Conservation (phyloP, 1,140 invertebrate species). For the Drosophila dunni region DNA sequence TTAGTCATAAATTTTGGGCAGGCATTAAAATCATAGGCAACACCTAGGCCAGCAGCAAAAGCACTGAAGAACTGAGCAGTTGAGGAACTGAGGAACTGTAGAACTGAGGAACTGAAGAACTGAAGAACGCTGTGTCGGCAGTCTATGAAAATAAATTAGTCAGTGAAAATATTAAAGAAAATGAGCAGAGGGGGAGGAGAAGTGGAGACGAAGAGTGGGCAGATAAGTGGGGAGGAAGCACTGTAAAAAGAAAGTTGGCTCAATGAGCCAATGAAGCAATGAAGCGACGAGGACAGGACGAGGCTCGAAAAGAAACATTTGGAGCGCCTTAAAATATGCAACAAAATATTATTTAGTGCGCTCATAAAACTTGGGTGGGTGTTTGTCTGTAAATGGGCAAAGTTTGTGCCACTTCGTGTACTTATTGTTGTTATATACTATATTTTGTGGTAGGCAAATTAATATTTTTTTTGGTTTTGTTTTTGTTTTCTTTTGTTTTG, state of each 20-base stretch:
- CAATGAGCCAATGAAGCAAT: slow-evolving; percentile 28
- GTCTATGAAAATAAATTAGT: slow-evolving; percentile 76
- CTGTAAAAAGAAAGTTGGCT: slow-evolving; percentile 30
- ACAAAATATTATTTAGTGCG: slow-evolving; percentile 74
- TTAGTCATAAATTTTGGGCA: slow-evolving; percentile 75
- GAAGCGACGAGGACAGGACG: neutral
- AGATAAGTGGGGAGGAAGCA: too few relatives aligned
- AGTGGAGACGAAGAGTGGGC: slow-evolving; percentile 1
- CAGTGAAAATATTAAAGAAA: slow-evolving; percentile 44
- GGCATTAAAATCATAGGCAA: slow-evolving; percentile 62
- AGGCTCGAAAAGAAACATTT: too few relatives aligned
- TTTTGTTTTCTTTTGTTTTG: slow-evolving; percentile 13
- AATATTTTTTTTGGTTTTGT: slow-evolving; percentile 31
- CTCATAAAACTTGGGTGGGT: slow-evolving; percentile 64
- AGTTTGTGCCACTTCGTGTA: slow-evolving; percentile 45
- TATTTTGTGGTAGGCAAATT: slow-evolving; percentile 45
- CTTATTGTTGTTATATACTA: slow-evolving; percentile 17
- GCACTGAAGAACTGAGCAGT: neutral
- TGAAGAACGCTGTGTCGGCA: slow-evolving; percentile 27
- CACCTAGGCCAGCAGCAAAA: slow-evolving; percentile 44
- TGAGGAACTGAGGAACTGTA: neutral
- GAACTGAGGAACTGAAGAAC: neutral
- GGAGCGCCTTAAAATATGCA: slow-evolving; percentile 62
- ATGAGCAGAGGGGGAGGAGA: neutral
- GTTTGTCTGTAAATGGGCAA: slow-evolving; percentile 58